Conservation (phyloP, 2,113 vertebrate species). For the Odontophorus gujanensis region DNA sequence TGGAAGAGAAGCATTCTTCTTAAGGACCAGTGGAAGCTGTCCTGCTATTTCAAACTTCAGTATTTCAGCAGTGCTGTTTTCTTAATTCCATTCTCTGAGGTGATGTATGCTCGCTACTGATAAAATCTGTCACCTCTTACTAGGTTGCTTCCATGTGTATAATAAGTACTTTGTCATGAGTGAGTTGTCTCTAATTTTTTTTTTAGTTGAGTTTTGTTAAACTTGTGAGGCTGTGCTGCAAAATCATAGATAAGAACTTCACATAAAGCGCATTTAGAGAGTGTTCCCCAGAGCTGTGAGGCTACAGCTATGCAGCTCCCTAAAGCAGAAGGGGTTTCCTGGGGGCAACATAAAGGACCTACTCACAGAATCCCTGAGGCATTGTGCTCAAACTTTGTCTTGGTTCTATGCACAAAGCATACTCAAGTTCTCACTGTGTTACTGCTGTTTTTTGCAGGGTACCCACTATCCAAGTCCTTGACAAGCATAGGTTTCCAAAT, state of each 20-base stretch:
- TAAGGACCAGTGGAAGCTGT: background rate
- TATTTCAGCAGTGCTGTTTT: background rate
- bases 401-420: background rate
- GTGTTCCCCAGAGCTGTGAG: background rate
- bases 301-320: fast-evolving
- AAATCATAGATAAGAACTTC: background rate
- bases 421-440: background rate
- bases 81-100: slow-evolving; percentile 25
- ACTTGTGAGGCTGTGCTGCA: background rate
- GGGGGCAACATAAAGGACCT: background rate
- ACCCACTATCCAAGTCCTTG: background rate
- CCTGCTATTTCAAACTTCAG: background rate
- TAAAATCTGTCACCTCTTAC: background rate
- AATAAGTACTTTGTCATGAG: background rate
- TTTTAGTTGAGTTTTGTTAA: background rate
- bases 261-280: background rate
- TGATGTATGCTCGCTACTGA: background rate
- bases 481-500: background rate
- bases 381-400: background rate
- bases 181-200: background rate
- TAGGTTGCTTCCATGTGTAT: background rate
- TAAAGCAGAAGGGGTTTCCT: background rate
- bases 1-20: background rate
- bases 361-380: background rate
- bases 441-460: background rate